Conservation (phyloP, 30 jellyfish, hydroid and myxozoan species). For the Catostylus mosaicus region DNA sequence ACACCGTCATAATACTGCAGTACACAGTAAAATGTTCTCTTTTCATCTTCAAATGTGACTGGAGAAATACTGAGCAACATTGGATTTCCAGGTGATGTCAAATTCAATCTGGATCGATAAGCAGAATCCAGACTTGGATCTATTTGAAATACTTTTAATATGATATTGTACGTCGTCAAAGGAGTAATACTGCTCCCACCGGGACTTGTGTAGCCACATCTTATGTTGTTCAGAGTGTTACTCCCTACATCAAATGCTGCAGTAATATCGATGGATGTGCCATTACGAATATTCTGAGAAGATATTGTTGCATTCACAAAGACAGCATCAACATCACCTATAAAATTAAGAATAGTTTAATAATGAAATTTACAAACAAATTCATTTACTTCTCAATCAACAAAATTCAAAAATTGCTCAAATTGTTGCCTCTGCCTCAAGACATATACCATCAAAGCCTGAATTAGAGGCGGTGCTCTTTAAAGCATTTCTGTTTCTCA, state of each 20-base stretch:
- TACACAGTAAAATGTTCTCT: not conserved
- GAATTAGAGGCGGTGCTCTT: no score
- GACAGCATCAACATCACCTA: not conserved
- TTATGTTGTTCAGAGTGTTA: not conserved
- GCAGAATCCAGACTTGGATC: not conserved
- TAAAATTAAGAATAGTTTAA: not conserved
- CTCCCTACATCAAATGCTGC: not conserved
- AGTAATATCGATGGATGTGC: not conserved
- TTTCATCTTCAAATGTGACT: conserved; percentile 4
- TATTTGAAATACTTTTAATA: no score
- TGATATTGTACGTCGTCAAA: not conserved
- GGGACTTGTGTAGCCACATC: conserved; percentile 1
- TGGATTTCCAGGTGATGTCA: not conserved
- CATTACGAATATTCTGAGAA: not conserved
- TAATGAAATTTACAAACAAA: no score
- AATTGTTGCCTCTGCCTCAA: no score
- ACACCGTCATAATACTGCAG: not conserved
- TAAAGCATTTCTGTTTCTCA: no score
- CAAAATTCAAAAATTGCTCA: no score
- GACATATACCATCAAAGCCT: no score
- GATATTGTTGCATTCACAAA: not conserved
- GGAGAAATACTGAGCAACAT: not conserved
- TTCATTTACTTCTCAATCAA: no score
- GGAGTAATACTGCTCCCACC: not conserved
- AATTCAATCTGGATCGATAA: not conserved